Evolutionary conservation across 2,113 vertebrate species (phyloP).

Genomic region (Choloepus hoffmanni): DNA sequence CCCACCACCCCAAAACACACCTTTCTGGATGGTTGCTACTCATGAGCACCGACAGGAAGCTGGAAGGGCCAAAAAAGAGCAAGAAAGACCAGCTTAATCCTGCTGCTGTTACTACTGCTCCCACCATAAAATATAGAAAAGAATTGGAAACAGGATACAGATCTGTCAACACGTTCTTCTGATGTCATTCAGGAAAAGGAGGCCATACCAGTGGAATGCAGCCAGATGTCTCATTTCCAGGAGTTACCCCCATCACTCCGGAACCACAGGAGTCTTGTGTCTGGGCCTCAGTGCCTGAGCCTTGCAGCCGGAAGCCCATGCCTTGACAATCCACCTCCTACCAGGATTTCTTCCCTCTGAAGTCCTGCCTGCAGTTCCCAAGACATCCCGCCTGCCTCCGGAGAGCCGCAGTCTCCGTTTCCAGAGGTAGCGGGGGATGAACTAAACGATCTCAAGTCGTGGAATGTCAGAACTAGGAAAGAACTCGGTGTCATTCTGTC

Average conservation of each 20-base stretch:
- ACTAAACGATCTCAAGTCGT: background rate
- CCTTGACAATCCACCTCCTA: background rate
- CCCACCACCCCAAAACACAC: background rate
- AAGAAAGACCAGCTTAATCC: background rate
- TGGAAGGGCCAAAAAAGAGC: background rate
- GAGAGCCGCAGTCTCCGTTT: background rate
- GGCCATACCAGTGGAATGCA: background rate
- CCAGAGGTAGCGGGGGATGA: background rate
- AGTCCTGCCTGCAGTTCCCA: background rate
- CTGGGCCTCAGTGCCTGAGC: background rate
- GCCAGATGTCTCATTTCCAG: conserved; percentile 45
- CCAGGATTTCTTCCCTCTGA: background rate
- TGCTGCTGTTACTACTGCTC: background rate
- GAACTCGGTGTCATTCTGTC: background rate
- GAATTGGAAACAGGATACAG: conserved; percentile 19
- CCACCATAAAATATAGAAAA: conserved; percentile 14
- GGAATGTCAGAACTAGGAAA: background rate
- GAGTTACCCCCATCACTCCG: background rate
- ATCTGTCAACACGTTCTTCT: conserved; percentile 39
- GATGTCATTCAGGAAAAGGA: conserved; percentile 25
- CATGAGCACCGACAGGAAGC: background rate
- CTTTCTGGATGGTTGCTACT: background rate
- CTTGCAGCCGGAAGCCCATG: background rate
- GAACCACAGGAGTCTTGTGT: background rate
- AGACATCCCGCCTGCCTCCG: background rate